Conservation (phyloP, 2,113 vertebrate species). For the Chamaea fasciata region DNA sequence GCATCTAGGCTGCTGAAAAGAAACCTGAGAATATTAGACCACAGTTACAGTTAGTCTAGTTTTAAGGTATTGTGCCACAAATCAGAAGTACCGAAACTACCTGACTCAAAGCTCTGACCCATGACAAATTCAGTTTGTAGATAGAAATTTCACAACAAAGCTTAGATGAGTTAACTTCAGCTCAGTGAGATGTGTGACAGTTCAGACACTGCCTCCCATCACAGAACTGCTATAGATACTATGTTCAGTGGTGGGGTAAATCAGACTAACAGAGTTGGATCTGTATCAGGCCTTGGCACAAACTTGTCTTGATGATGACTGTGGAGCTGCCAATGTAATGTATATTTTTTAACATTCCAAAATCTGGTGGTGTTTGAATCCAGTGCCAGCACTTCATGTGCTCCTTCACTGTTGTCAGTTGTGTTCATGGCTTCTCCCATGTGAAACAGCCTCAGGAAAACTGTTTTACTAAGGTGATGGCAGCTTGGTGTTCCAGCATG, state of each 20-base stretch:
- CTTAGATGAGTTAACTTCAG: neutral
- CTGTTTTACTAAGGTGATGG: neutral
- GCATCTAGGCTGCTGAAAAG: neutral
- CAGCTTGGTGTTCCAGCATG: neutral
- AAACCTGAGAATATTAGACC: neutral
- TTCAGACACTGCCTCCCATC: neutral
- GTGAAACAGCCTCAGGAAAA: neutral
- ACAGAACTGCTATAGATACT: neutral
- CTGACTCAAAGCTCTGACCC: neutral
- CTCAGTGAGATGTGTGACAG: neutral
- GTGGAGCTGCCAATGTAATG: neutral
- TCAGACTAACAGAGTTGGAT: neutral
- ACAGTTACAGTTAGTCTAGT: neutral
- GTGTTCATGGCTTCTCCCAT: neutral
- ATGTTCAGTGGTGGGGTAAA: fast-evolving
- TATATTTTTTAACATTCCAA: neutral
- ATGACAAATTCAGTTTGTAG: neutral
- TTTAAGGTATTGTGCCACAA: neutral
- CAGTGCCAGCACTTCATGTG: neutral
- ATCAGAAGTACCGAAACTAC: neutral
- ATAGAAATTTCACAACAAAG: neutral
- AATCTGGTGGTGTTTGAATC: neutral
- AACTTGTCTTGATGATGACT: neutral
- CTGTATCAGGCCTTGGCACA: neutral
- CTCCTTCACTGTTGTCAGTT: neutral